phyloP scores from a whole-genome alignment of 2,797 vertebrate species.

The Glyptemys insculpta region DNA sequence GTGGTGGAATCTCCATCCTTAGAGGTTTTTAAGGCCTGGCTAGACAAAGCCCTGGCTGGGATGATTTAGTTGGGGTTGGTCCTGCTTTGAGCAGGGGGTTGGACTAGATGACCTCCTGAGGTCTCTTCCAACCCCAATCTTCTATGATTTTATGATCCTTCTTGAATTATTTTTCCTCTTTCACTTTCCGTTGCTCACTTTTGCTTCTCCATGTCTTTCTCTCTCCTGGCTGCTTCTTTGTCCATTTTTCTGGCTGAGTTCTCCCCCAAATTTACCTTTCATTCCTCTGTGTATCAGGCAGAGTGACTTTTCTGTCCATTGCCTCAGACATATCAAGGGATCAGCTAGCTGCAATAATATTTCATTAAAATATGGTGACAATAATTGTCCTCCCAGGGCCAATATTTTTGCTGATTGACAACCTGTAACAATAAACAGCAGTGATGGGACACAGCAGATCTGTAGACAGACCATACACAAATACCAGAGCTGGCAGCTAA shows the following conservation, averaged over 20 bases:
- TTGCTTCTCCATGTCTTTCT: not conserved
- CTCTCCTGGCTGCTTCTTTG: not conserved
- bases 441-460: not conserved
- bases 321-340: not conserved
- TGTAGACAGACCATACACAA: fast-evolving
- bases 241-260: not conserved
- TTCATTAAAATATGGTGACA: not conserved
- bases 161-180: no score
- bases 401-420: not conserved
- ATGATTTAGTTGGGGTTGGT: no score
- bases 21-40: no score
- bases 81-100: no score
- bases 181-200: not conserved
- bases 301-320: not conserved
- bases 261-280: not conserved
- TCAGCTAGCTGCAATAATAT: not conserved
- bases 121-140: no score
- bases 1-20: no score
- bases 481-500: not conserved
- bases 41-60: no score
- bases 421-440: not conserved
- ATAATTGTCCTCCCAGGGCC: not conserved
- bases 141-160: no score
- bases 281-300: not conserved
- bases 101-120: no score